A percentile compares a stretch with the other conserved stretches of the same genome.
Conservation (phyloP, 2,888 invertebrate genomes). For the Caenorhabditis sp. region DNA sequence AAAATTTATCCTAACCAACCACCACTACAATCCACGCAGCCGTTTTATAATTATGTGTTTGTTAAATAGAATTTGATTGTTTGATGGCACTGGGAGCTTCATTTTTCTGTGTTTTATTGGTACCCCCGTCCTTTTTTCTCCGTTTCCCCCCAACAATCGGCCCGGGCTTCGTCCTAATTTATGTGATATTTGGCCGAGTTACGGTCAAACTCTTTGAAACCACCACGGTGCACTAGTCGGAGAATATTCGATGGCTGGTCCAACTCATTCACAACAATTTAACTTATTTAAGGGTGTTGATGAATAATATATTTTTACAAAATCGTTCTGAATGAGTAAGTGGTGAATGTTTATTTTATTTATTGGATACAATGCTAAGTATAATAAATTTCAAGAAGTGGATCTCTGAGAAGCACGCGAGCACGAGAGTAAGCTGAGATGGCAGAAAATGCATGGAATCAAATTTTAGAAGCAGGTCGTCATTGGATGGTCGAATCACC, state of each 20-base stretch:
- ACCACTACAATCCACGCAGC: conserved; percentile 59
- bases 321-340: conserved; percentile 25
- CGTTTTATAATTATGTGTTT: conserved; percentile 55
- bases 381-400: conserved; percentile 48
- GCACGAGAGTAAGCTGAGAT: conserved; percentile 27
- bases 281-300: conserved; percentile 61
- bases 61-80: conserved; percentile 62
- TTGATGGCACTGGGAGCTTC: conserved; percentile 60
- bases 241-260: conserved; percentile 56
- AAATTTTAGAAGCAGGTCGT: conserved; percentile 10
- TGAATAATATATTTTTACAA: conserved; percentile 55
- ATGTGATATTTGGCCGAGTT: conserved; percentile 63
- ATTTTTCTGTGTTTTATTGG: conserved; percentile 57
- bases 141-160: conserved; percentile 55
- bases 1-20: conserved; percentile 48
- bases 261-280: conserved; percentile 50
- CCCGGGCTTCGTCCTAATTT: conserved; percentile 58
- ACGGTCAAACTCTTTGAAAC: conserved; percentile 51
- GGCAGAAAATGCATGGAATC: conserved; percentile 31
- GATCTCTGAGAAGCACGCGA: conserved; percentile 23
- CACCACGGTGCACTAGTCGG: conserved; percentile 51
- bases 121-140: conserved; percentile 28
- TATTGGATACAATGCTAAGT: conserved; percentile 45
- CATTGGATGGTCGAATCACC: conserved; percentile 65
- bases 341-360: conserved; percentile 53